phyloP scores from a whole-genome alignment of 2,113 vertebrate genomes.

The Tachycineta bicolor region DNA sequence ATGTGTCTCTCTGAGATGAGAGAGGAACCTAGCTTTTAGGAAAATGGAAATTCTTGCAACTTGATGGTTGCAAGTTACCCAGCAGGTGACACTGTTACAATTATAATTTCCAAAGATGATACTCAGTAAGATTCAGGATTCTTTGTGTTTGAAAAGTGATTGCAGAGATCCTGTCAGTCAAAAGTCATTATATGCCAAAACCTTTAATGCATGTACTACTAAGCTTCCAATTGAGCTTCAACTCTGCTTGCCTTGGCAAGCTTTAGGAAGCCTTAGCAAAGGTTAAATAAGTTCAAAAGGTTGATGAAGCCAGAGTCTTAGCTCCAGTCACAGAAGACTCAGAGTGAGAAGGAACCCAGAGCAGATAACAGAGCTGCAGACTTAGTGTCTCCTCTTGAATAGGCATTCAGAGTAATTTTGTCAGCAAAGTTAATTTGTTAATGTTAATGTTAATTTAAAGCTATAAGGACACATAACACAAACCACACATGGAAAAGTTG shows the following conservation, averaged over 20 bases:
- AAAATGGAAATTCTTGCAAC: neutral
- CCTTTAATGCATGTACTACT: neutral
- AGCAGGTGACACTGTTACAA: neutral
- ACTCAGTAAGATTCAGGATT: neutral
- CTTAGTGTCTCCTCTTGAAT: neutral
- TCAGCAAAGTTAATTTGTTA: neutral
- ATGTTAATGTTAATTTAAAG: neutral
- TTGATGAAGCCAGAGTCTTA: neutral
- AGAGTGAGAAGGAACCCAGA: neutral
- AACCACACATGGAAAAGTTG: neutral
- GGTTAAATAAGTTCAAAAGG: neutral
- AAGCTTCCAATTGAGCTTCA: constrained; percentile 39
- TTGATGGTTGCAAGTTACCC: neutral
- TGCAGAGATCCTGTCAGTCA: neutral
- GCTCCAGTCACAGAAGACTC: neutral
- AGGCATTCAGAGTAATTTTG: neutral
- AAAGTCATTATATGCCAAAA: neutral
- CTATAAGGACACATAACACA: neutral
- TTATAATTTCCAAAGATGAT: neutral
- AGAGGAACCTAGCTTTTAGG: neutral
- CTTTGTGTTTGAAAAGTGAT: neutral
- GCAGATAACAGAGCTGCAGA: neutral
- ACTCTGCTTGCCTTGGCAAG: constrained; percentile 26
- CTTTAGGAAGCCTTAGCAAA: constrained; percentile 42
- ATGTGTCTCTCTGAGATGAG: neutral